Evolutionary conservation across 2,888 invertebrate species (phyloP).

Genomic region (Glaucopsyche alexis): DNA sequence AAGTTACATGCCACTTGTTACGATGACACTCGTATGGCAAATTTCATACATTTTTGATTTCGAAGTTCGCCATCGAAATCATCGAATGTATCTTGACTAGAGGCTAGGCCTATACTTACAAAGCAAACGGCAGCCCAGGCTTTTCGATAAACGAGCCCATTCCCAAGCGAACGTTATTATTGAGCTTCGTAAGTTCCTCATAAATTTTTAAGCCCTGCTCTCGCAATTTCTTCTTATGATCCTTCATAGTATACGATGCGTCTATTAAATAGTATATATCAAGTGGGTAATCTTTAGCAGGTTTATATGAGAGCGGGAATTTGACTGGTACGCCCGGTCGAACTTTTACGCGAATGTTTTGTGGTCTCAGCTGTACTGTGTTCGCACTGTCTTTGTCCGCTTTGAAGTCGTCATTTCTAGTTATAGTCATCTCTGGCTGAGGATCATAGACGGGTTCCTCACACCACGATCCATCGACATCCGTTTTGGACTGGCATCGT

Average conservation of each 20-base stretch:
- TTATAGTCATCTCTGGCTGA: background rate
- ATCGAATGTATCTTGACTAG: too few relatives aligned
- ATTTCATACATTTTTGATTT: too few relatives aligned
- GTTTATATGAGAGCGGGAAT: slow-evolving; percentile 75
- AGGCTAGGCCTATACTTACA: slow-evolving; percentile 57
- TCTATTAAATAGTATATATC: slow-evolving; percentile 93
- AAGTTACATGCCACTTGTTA: too few relatives aligned
- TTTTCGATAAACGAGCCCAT: slow-evolving; percentile 86
- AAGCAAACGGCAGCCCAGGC: slow-evolving; percentile 81
- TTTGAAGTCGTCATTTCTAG: slow-evolving; percentile 39
- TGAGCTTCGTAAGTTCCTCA: slow-evolving; percentile 72
- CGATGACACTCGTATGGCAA: too few relatives aligned
- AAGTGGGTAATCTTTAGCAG: slow-evolving; percentile 87
- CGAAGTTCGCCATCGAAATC: too few relatives aligned
- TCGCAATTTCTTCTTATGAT: slow-evolving; percentile 76
- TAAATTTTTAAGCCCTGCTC: slow-evolving; percentile 72
- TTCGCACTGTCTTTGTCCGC: slow-evolving; percentile 34
- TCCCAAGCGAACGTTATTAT: slow-evolving; percentile 83
- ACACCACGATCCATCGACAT: slow-evolving; percentile 48
- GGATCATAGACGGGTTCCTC: slow-evolving; percentile 43
- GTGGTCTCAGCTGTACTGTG: slow-evolving; percentile 77
- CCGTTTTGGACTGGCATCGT: slow-evolving; percentile 48
- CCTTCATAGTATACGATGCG: slow-evolving; percentile 85
- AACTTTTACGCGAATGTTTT: slow-evolving; percentile 68
- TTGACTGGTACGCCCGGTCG: slow-evolving; percentile 65